Conservation (phyloP, 2,888 invertebrate genomes). For the Drosophila meridiana region DNA sequence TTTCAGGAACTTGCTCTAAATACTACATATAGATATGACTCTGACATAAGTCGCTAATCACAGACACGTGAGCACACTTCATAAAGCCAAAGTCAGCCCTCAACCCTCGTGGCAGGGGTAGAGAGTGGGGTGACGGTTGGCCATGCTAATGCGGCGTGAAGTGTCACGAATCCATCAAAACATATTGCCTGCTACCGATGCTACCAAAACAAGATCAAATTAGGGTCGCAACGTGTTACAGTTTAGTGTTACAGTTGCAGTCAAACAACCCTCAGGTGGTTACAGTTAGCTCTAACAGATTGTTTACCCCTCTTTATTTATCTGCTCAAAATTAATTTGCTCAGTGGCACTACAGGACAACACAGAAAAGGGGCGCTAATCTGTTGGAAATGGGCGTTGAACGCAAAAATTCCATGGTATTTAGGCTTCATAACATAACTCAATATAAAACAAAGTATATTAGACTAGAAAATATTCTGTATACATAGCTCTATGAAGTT, state of each 20-base stretch:
- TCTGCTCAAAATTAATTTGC: slow-evolving; percentile 61
- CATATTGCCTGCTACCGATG: slow-evolving; percentile 60
- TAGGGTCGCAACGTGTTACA: slow-evolving; percentile 9
- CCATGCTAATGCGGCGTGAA: slow-evolving; percentile 79
- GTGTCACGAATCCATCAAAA: slow-evolving; percentile 83
- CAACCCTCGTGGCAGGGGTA: slow-evolving; percentile 25
- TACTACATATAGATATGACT: slow-evolving; percentile 17
- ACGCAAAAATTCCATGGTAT: slow-evolving; percentile 81
- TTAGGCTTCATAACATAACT: slow-evolving; percentile 44
- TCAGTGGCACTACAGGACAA: slow-evolving; percentile 2
- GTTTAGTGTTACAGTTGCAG: not conserved
- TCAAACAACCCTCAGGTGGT: slow-evolving; percentile 37
- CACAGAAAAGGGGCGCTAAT: slow-evolving; percentile 53
- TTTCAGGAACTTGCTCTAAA: slow-evolving; percentile 6
- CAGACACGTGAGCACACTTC: slow-evolving; percentile 80
- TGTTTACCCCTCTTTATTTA: slow-evolving; percentile 18
- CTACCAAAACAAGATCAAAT: slow-evolving; percentile 58
- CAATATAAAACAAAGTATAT: too few relatives aligned
- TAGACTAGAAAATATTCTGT: not conserved
- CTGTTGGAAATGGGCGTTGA: slow-evolving; percentile 74
- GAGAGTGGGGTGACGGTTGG: slow-evolving; percentile 16
- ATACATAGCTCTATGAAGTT: not conserved
- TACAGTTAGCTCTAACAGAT: slow-evolving; percentile 1
- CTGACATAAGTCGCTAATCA: slow-evolving; percentile 68
- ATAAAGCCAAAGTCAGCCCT: slow-evolving; percentile 34